Evolutionary conservation across 2,888 invertebrate genomes (phyloP).

Genomic region (Schizotus pectinicornis): DNA sequence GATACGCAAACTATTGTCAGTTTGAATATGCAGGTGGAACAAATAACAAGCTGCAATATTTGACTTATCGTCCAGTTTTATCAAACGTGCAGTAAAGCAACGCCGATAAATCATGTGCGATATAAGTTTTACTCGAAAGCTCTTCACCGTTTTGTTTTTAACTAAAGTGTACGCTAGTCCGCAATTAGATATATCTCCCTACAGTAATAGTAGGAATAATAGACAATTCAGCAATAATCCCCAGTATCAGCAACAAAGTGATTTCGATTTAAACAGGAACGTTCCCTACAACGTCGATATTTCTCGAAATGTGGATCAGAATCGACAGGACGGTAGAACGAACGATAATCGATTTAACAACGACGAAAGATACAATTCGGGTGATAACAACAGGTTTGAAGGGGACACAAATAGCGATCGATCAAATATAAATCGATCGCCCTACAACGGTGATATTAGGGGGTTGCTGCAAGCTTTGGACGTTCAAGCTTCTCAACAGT

Average conservation of each 20-base stretch:
- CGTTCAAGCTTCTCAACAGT: conserved; percentile 78
- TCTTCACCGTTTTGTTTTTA: conserved; percentile 24
- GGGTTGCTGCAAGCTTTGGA: conserved; percentile 74
- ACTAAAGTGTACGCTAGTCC: conserved; percentile 23
- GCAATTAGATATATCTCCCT: conserved; percentile 42
- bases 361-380: background rate
- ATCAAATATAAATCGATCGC: background rate
- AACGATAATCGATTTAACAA: background rate
- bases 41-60: conserved; percentile 33
- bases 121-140: conserved; percentile 44
- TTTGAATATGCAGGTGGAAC: conserved; percentile 43
- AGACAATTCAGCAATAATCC: conserved; percentile 25
- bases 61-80: background rate
- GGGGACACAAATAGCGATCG: background rate
- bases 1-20: conserved; percentile 47
- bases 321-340: conserved; percentile 4
- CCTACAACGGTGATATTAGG: conserved; percentile 56
- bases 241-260: conserved; percentile 16
- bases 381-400: background rate
- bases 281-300: conserved; percentile 25
- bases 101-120: conserved; percentile 53
- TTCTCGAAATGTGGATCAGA: conserved; percentile 9
- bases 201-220: conserved; percentile 31
- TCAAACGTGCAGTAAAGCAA: conserved; percentile 16
- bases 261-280: conserved; percentile 23